Evolutionary conservation across 2,888 invertebrate genomes (phyloP), one percentile per base, ranked within the genome.

Genomic region (Ophion obscuratus): DNA sequence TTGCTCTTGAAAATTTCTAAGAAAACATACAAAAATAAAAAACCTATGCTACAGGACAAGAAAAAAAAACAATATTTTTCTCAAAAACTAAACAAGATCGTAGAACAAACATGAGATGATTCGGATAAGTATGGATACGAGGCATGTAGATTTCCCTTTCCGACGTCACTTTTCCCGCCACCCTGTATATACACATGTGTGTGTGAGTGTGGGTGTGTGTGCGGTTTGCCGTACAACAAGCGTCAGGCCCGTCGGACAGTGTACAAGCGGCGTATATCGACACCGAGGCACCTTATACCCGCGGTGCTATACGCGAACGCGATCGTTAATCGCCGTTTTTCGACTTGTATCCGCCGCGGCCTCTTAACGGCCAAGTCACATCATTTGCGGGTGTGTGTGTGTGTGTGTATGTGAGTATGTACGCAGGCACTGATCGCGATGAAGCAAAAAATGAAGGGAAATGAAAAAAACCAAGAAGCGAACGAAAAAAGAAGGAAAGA

Each of bases 281-380:
- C 70, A 47, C 40, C 24, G 53, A 70, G 68, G 53, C 62, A 61
- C 76, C 77, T 73, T 36, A 67, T 20, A 61, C 9, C n/a, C 20
- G 9, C 74, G 68, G 53, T 74, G 73, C 70, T 70, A 79, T 79
- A 79, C 80, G 70, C 53, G 85, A 78, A 74, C 64, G 74, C 68
- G 82, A 85, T 85, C 85, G 85, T 85, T 85, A 85, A 85, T 85
- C 85, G 85, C 70, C 82, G 85, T 83, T 85, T 85, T 83, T 85
- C 85, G 70, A 85, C 64, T 79, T 40, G 31, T 57, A 73, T 83
- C 62, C 82, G 11, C 47, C 47, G 78, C 85, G 59, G 78, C 83
- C 75, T 70, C 70, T 64, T 74, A 66, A 66, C 59, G 11, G 64
- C 81, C 71, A 53, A 44, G 62, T 64, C 31, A 24, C 57, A n/a